These are phyloP conservation scores for Ganaspis brasiliensis DNA, from an alignment of 2,888 invertebrate species.

Conservation along the genomic window DNA sequence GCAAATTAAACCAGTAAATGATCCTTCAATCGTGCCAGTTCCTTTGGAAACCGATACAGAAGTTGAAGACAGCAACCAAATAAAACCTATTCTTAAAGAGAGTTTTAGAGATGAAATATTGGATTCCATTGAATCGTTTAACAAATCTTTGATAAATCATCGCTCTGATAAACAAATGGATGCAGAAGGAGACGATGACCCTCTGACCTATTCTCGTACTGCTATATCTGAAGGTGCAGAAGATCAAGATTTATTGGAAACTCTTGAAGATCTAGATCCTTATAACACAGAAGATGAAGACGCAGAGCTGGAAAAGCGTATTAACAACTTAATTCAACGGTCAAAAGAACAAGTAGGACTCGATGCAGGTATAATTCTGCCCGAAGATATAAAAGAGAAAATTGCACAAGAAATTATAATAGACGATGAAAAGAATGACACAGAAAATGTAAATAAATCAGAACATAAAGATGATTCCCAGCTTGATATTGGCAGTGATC, in stretches of 20 bases:
- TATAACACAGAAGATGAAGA: background rate
- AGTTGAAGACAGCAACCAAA: background rate
- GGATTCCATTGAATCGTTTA: background rate
- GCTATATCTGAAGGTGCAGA: background rate
- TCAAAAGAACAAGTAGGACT: background rate
- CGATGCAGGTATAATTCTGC: background rate
- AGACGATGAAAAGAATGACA: too few species aligned
- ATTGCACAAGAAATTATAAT: too few species aligned
- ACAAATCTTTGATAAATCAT: background rate
- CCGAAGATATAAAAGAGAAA: background rate
- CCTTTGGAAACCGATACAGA: background rate
- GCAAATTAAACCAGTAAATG: too few species aligned
- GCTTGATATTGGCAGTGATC: background rate
- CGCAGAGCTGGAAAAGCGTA: background rate
- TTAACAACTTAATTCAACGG: background rate
- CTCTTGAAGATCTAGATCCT: background rate
- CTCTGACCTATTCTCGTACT: background rate
- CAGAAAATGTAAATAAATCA: too few species aligned
- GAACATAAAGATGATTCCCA: too few species aligned
- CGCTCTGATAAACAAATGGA: background rate
- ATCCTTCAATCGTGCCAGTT: too few species aligned
- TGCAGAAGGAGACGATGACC: background rate
- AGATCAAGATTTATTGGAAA: background rate
- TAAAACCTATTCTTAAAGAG: background rate
- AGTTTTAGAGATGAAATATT: background rate